Percentiles rank a stretch among this genome's conserved stretches.
phyloP scores from a whole-genome alignment of 2,888 invertebrate species.

The Acleris emargana region DNA sequence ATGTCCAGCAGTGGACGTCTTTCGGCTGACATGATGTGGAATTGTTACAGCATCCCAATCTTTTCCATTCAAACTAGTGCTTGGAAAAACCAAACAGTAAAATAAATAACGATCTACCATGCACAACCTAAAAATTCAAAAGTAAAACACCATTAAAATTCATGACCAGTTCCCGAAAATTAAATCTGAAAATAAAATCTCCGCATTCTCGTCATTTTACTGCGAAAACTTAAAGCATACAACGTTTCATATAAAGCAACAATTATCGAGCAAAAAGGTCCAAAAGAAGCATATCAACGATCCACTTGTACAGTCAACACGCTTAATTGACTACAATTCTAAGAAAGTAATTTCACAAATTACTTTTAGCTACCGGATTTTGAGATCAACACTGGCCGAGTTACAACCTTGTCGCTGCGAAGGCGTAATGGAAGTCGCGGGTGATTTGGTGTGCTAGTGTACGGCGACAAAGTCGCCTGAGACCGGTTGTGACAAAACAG shows the following conservation, averaged over 20 bases:
- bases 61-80: too few species aligned
- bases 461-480: constrained; percentile 59
- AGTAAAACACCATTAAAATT: too few species aligned
- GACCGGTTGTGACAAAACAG: constrained; percentile 63
- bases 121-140: too few species aligned
- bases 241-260: constrained; percentile 18
- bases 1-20: too few species aligned
- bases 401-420: constrained; percentile 59
- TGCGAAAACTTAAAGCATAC: constrained; percentile 8
- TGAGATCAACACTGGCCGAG: constrained; percentile 64
- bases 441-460: constrained; percentile 33
- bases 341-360: constrained; percentile 84
- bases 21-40: too few species aligned
- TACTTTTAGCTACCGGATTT: constrained; percentile 81
- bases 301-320: constrained; percentile 45
- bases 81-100: too few species aligned
- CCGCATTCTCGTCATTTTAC: neutral
- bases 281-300: constrained; percentile 45
- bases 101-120: too few species aligned
- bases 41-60: too few species aligned
- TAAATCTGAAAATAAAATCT: neutral
- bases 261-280: constrained; percentile 40
- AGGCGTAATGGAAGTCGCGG: neutral
- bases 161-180: neutral
- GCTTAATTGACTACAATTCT: constrained; percentile 80